Conservation (phyloP, 2,113 vertebrate species). For the Myrmophylax atrothorax region DNA sequence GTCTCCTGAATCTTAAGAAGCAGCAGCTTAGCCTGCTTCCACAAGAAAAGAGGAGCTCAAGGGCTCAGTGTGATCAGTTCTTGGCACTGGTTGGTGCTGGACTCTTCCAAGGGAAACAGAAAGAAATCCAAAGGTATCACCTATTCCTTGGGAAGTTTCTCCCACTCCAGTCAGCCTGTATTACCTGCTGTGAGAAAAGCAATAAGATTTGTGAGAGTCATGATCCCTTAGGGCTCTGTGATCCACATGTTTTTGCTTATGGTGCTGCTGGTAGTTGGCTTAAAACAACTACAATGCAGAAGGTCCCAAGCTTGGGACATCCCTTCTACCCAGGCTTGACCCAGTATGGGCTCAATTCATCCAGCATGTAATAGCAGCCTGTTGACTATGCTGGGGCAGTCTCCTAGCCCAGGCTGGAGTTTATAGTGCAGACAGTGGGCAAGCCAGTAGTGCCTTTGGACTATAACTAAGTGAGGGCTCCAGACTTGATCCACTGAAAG, state of each 20-base stretch:
- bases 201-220: neutral
- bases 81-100: neutral
- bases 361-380: neutral
- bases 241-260: accelerated
- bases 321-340: neutral
- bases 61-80: neutral
- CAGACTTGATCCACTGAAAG: neutral
- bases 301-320: neutral
- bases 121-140: neutral
- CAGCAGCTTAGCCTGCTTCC: neutral
- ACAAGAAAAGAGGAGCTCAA: neutral
- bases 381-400: neutral
- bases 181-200: neutral
- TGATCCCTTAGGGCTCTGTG: neutral
- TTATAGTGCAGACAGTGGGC: neutral
- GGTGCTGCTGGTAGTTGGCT: neutral
- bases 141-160: neutral
- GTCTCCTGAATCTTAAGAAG: neutral
- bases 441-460: neutral
- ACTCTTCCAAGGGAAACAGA: neutral
- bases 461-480: neutral
- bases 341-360: neutral
- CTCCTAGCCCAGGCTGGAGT: neutral
- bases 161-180: neutral
- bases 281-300: neutral